These are phyloP conservation scores for Cyrtonyx montezumae DNA, from an alignment of 2,113 vertebrate genomes.

Conservation along the genomic window DNA sequence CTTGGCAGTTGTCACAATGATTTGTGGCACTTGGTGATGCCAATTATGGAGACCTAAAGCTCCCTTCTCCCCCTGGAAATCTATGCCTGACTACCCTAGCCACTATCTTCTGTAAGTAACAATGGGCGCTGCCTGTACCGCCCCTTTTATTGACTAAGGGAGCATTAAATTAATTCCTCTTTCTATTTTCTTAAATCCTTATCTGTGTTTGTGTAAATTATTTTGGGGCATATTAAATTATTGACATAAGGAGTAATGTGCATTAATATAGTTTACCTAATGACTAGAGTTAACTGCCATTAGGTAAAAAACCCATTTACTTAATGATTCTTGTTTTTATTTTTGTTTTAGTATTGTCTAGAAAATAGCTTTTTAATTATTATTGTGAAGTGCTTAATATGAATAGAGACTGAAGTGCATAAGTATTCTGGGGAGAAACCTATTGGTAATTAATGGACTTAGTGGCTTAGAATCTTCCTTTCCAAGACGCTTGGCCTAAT, in stretches of 20 bases:
- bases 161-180: conserved; percentile 52
- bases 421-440: not conserved
- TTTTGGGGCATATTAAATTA: conserved; percentile 66
- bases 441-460: conserved; percentile 25
- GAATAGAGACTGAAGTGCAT: not conserved
- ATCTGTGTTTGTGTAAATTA: conserved; percentile 50
- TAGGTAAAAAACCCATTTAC: conserved; percentile 64
- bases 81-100: not conserved
- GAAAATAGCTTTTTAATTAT: conserved; percentile 53
- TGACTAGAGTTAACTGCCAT: conserved; percentile 45
- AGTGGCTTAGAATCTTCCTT: not conserved
- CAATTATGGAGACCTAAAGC: conserved; percentile 13
- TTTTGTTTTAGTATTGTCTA: conserved; percentile 47
- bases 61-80: conserved; percentile 23
- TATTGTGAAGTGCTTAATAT: conserved; percentile 1
- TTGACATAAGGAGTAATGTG: conserved; percentile 44
- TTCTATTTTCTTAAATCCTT: conserved; percentile 53
- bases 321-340: conserved; percentile 61
- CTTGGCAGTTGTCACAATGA: conserved; percentile 43
- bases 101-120: not conserved
- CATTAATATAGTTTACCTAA: conserved; percentile 60
- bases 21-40: conserved; percentile 42
- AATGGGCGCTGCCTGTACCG: not conserved
- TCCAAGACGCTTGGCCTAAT: conserved; percentile 35
- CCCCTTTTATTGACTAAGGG: conserved; percentile 30